Base-by-base conservation (phyloP, 2,797 vertebrate species). In the Toxotes lorentzi region DNA sequence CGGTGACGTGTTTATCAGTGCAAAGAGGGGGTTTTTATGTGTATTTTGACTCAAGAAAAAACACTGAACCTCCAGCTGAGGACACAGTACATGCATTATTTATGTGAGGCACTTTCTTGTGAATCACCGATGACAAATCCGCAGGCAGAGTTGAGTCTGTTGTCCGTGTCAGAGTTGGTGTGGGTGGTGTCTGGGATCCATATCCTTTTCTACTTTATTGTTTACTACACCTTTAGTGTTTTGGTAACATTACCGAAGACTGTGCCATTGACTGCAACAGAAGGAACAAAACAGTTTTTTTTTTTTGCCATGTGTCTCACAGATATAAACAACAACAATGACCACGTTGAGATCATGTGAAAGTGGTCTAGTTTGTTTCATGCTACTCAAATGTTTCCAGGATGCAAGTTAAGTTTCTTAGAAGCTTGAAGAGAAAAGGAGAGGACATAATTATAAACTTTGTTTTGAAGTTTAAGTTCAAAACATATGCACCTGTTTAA, bases 191-290 rank as follows among this genome's bases (percentile, higher is more conserved):
- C 78, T 83, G 72, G 59, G 43, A 19, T 84, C 56, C 21, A 16
- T n/a, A 23, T 50, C 53, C 14, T 48, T 73, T 57, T 73, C 48
- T 65, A 4, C 67, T 34, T 24, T 56, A 2, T 43, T 34, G 24
- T 58, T 65, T 48, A 61, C 10, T 2, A 34, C 17, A 9, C 7
- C 6, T 89, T 95, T 87, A 97, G 85, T 97, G 96, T 91, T 97
- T 98, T 62, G 97, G 97, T 79, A 97, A 86, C 93, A 98, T 96
- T 76, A 98, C 92, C 0, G 97, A 97, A 79, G 93, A 96, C 56
- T 96, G 96, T 21, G 95, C 95, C 82, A 85, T 93, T 27, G 91
- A 90, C 97, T 99, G 95, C 70, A 96, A 96, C 16, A 91, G 50
- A 81, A 74, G 48, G 59, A 81, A 32, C 23, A 79, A 76, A 70